A percentile compares a stretch with the other conserved stretches of the same genome.
Evolutionary conservation across 2,113 vertebrate species (phyloP).

Genomic region (Tursiops truncatus): DNA sequence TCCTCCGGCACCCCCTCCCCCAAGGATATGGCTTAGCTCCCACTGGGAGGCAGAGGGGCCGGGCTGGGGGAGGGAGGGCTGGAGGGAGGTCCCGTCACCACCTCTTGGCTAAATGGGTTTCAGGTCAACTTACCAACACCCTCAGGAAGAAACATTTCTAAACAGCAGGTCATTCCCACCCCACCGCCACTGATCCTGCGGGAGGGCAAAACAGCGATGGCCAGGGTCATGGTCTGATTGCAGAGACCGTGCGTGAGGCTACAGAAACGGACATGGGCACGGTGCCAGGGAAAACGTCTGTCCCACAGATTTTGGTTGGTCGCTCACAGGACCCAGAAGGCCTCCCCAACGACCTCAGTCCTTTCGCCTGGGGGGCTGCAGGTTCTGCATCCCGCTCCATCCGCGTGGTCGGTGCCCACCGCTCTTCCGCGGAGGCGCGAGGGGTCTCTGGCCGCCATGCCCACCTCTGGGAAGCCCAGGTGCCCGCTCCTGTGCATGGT

Average conservation of each 20-base stretch:
- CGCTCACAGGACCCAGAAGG: not conserved
- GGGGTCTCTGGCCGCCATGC: not conserved
- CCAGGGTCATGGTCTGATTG: not conserved
- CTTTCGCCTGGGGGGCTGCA: not conserved
- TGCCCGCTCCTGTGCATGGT: not conserved
- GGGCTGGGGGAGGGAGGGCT: not conserved
- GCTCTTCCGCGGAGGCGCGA: not conserved
- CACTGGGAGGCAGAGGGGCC: not conserved
- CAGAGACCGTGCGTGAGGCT: not conserved
- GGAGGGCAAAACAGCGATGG: not conserved
- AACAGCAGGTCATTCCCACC: not conserved
- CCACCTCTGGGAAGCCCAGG: not conserved
- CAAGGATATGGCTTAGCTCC: not conserved
- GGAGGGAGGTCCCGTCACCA: not conserved
- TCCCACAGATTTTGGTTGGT: not conserved
- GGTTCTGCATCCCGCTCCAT: not conserved
- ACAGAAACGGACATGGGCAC: not conserved
- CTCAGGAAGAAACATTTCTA: not conserved
- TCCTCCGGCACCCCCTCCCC: not conserved
- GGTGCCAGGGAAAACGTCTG: not conserved
- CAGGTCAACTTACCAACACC: not conserved
- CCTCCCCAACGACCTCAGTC: accelerated
- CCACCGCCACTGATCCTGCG: not conserved
- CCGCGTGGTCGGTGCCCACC: not conserved
- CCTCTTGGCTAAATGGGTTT: not conserved